These are phyloP conservation scores for Cataglyphis albicans DNA, from an alignment of 2,888 invertebrate species.

Conservation along the genomic window DNA sequence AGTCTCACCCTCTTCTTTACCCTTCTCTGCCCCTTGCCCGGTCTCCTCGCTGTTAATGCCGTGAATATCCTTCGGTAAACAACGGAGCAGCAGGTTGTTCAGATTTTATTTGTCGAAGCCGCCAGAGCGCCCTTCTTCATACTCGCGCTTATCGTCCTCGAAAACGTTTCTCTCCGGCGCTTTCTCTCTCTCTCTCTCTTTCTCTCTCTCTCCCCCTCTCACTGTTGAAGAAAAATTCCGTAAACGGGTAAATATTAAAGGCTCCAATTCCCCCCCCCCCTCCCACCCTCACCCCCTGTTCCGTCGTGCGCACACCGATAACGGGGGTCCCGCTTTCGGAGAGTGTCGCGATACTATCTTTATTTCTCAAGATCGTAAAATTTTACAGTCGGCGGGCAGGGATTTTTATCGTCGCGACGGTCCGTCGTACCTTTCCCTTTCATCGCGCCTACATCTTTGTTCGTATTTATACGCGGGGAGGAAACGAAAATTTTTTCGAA, in stretches of 20 bases:
- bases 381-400: constrained; percentile 81
- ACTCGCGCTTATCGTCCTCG: constrained; percentile 79
- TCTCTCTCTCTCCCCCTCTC: not conserved
- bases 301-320: constrained; percentile 77
- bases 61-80: constrained; percentile 83
- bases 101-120: constrained; percentile 84
- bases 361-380: constrained; percentile 83
- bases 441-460: constrained; percentile 30
- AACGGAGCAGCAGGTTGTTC: constrained; percentile 84
- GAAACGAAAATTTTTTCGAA: not conserved
- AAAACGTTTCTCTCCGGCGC: constrained; percentile 69
- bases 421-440: constrained; percentile 63
- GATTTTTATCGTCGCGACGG: constrained; percentile 73
- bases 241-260: constrained; percentile 83
- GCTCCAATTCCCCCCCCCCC: constrained; percentile 60
- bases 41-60: constrained; percentile 67
- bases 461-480: constrained; percentile 1
- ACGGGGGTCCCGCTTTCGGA: constrained; percentile 78
- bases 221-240: constrained; percentile 74
- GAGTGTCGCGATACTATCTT: constrained; percentile 81
- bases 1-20: constrained; percentile 59
- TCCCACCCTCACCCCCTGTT: constrained; percentile 63
- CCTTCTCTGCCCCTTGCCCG: constrained; percentile 57
- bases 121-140: constrained; percentile 72
- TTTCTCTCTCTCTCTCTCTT: constrained; percentile 56